These are phyloP conservation scores for Harpagoxenus sublaevis DNA, from an alignment of 2,888 invertebrate genomes.

Conservation along the genomic window DNA sequence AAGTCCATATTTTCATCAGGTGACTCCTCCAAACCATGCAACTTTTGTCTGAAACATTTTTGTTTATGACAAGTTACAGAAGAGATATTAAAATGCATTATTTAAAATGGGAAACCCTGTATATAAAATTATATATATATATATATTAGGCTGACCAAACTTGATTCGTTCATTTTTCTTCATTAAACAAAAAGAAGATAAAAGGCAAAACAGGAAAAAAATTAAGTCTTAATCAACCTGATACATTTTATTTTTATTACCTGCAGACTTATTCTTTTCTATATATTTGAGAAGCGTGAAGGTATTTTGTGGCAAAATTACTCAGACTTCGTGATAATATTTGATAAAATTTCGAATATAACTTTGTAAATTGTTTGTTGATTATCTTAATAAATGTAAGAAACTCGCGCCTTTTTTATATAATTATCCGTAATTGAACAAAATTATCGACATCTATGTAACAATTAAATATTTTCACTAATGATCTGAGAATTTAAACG, in stretches of 20 bases:
- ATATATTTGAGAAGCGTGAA: background rate
- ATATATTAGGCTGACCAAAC: slow-evolving; percentile 21
- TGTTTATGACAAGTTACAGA: too few relatives aligned
- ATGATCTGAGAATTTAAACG: slow-evolving; percentile 2
- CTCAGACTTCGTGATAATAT: background rate
- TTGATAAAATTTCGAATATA: background rate
- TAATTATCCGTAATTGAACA: background rate
- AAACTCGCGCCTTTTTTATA: background rate
- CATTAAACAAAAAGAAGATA: background rate
- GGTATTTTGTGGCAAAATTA: background rate
- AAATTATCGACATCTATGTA: background rate
- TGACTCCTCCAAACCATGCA: too few relatives aligned
- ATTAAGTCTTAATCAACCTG: slow-evolving; percentile 6
- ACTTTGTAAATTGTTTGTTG: background rate
- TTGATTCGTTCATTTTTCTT: background rate
- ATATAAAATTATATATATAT: background rate
- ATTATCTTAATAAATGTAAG: background rate
- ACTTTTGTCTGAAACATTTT: too few relatives aligned
- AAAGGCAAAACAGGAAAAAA: slow-evolving; percentile 8
- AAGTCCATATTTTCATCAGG: too few relatives aligned
- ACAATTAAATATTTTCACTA: background rate
- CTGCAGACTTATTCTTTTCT: background rate
- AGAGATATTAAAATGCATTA: too few relatives aligned
- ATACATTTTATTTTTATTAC: slow-evolving; percentile 17
- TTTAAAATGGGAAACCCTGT: too few relatives aligned